These are phyloP conservation scores for Enteromius treurensis DNA, from an alignment of 2,797 vertebrate genomes.

Conservation along the genomic window DNA sequence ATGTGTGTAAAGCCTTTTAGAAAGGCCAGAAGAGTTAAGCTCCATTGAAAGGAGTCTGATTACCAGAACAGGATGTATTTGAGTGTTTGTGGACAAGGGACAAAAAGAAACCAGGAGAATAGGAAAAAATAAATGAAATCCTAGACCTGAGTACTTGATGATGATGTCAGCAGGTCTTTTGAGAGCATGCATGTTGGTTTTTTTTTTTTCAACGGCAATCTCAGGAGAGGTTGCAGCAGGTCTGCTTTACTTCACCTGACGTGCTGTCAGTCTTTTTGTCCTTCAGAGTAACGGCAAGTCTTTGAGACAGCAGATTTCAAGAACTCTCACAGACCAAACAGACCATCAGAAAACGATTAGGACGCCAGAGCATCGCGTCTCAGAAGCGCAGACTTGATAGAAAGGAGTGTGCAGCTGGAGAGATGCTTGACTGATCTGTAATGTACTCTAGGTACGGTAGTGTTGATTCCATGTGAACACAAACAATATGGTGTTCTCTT, in stretches of 20 bases:
- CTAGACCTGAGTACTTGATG: conserved; percentile 11
- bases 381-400: background rate
- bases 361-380: background rate
- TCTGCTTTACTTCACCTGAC: conserved; percentile 21
- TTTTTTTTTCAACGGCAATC: background rate
- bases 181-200: background rate
- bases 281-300: conserved; percentile 19
- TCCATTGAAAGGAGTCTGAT: conserved; percentile 40
- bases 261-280: conserved; percentile 32
- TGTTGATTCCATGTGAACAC: background rate
- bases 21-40: conserved; percentile 35
- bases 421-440: conserved; percentile 23
- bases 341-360: conserved; percentile 22
- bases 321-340: conserved; percentile 13
- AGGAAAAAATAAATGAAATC: conserved; percentile 36
- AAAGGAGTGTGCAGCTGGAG: background rate
- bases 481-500: background rate
- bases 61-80: conserved; percentile 36
- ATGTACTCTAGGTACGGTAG: background rate
- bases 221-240: conserved; percentile 28
- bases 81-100: conserved; percentile 36
- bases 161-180: conserved; percentile 42
- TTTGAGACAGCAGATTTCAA: conserved; percentile 8
- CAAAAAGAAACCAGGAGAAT: conserved; percentile 27
- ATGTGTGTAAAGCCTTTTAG: conserved; percentile 12